Conservation (phyloP, 2,888 invertebrate species). For the Ennomos quercinarius region DNA sequence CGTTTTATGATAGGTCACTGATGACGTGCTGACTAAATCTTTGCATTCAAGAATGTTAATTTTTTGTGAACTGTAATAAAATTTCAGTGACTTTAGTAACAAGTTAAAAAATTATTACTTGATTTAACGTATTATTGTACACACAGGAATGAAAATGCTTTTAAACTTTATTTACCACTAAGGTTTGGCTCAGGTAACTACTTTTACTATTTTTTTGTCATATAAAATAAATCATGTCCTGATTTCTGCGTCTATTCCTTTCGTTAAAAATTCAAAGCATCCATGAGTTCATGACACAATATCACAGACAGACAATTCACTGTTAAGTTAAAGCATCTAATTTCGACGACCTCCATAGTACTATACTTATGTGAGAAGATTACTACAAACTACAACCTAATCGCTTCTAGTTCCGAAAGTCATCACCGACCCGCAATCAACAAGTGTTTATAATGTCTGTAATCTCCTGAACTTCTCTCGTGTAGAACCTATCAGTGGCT, state of each 20-base stretch:
- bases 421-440: slow-evolving; percentile 66
- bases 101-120: no score
- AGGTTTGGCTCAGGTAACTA: no score
- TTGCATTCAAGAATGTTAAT: neutral
- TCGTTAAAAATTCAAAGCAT: neutral
- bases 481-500: slow-evolving; percentile 60
- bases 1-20: slow-evolving; percentile 14
- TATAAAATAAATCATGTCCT: no score
- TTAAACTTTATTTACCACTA: neutral
- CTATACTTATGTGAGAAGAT: slow-evolving; percentile 54
- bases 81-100: no score
- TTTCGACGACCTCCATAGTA: slow-evolving; percentile 50
- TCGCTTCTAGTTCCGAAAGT: slow-evolving; percentile 65
- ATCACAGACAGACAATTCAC: neutral
- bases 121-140: no score
- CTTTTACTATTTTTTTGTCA: no score
- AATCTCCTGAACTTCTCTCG: slow-evolving; percentile 65
- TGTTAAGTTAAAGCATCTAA: slow-evolving; percentile 22
- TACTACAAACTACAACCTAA: slow-evolving; percentile 55
- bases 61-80: no score
- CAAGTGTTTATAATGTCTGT: slow-evolving; percentile 67
- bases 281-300: slow-evolving; percentile 48
- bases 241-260: neutral
- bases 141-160: no score
- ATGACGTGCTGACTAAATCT: no score